These are phyloP conservation scores for Sebastes nivosus DNA, from an alignment of 2,797 vertebrate species.

Conservation along the genomic window DNA sequence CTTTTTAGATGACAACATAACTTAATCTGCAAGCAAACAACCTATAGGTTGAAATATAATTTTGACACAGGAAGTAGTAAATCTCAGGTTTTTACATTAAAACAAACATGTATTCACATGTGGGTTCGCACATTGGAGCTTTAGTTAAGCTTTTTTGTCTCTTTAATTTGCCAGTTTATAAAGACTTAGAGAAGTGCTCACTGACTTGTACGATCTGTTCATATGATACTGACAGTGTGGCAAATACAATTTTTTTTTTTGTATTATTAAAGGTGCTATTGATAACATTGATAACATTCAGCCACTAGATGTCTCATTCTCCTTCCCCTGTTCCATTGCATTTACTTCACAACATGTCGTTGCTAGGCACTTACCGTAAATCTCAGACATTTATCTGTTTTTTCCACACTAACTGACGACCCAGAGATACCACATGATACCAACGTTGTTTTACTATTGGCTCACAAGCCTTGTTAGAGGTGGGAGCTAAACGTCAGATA, in stretches of 20 bases:
- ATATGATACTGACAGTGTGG: not conserved
- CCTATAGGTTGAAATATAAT: not conserved
- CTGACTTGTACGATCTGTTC: not conserved
- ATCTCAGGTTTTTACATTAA: not conserved
- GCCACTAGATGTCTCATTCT: no score
- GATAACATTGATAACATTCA: no score
- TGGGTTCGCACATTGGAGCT: not conserved
- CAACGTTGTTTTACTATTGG: no score
- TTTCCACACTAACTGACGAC: no score
- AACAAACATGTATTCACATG: not conserved
- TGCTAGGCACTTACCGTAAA: no score
- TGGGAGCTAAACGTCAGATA: accelerated
- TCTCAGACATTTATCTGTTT: no score
- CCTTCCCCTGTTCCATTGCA: no score
- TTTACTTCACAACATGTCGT: no score
- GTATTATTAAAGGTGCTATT: not conserved
- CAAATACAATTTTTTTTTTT: not conserved
- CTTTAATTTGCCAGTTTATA: not conserved
- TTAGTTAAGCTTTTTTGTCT: not conserved
- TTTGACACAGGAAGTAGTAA: not conserved
- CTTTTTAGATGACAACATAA: not conserved
- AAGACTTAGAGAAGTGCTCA: not conserved
- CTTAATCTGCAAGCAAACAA: not conserved
- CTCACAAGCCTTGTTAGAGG: no score
- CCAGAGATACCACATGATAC: no score